Evolutionary conservation across 2,888 invertebrate species (phyloP).

Genomic region (Bedellia somnulentella): DNA sequence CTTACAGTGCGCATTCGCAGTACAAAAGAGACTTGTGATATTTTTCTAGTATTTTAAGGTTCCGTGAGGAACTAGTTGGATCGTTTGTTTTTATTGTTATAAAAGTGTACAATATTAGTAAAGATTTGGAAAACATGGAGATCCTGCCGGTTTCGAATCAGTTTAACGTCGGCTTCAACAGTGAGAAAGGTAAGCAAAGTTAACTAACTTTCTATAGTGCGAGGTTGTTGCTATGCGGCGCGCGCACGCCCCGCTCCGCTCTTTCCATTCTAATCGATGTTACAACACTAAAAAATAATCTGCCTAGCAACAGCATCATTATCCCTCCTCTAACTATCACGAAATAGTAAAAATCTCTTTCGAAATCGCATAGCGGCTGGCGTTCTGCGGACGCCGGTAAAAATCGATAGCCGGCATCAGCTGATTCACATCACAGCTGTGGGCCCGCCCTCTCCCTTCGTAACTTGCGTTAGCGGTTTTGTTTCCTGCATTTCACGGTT

Average conservation of each 20-base stretch:
- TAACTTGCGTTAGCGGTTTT: not conserved
- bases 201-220: constrained; percentile 36
- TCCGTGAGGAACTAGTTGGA: too few relatives aligned
- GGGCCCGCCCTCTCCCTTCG: constrained; percentile 18
- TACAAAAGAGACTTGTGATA: constrained; percentile 62
- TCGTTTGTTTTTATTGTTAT: constrained; percentile 37
- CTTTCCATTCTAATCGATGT: not conserved
- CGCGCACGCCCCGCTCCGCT: constrained; percentile 4
- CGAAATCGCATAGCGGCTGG: too few relatives aligned
- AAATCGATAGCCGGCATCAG: not conserved
- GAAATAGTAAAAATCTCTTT: too few relatives aligned
- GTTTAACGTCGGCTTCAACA: constrained; percentile 75
- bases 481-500: too few relatives aligned
- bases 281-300: not conserved
- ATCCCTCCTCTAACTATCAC: too few relatives aligned
- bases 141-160: constrained; percentile 77
- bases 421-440: constrained; percentile 36
- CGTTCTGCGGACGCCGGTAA: too few relatives aligned
- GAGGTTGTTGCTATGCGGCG: constrained; percentile 42
- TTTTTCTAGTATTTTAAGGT: constrained; percentile 50
- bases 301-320: not conserved
- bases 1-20: constrained; percentile 47
- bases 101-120: constrained; percentile 61
- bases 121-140: constrained; percentile 71
- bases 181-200: constrained; percentile 73